Conservation (phyloP, 2,797 vertebrate species). For the Lepus townsendii region DNA sequence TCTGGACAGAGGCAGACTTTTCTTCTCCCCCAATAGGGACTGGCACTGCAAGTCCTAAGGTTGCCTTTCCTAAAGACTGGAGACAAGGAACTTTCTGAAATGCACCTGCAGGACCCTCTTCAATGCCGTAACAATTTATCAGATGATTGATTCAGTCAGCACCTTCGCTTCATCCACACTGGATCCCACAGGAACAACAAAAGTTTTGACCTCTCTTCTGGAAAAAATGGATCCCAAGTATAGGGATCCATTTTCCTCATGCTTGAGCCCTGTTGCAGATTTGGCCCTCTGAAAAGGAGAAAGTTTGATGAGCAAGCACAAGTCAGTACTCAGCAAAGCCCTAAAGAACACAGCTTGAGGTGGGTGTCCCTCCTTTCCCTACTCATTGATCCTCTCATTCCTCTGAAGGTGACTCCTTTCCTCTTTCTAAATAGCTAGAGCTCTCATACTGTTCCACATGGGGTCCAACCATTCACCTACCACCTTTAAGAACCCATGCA, state of each 20-base stretch:
- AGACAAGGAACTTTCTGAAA: conserved; percentile 23
- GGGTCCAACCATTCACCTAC: not conserved
- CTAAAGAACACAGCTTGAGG: not conserved
- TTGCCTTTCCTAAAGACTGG: conserved; percentile 12
- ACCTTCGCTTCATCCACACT: not conserved
- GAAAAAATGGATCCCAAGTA: conserved; percentile 34
- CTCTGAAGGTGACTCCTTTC: not conserved
- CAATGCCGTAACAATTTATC: not conserved
- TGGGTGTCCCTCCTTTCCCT: not conserved
- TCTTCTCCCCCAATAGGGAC: not conserved
- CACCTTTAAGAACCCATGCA: not conserved
- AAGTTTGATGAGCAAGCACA: conserved; percentile 2
- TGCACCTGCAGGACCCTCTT: not conserved
- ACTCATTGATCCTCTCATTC: not conserved
- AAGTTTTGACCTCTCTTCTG: not conserved
- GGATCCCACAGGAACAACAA: not conserved
- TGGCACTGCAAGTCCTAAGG: not conserved
- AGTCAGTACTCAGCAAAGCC: not conserved
- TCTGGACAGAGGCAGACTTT: not conserved
- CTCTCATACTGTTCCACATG: not conserved
- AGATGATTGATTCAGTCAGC: not conserved
- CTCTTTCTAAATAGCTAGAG: not conserved
- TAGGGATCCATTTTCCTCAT: not conserved
- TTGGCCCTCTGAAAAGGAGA: not conserved
- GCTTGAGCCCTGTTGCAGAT: not conserved